Evolutionary conservation across 2,797 vertebrate genomes (phyloP), one percentile per base, ranked within the genome.

Genomic region (Perodicticus potto): DNA sequence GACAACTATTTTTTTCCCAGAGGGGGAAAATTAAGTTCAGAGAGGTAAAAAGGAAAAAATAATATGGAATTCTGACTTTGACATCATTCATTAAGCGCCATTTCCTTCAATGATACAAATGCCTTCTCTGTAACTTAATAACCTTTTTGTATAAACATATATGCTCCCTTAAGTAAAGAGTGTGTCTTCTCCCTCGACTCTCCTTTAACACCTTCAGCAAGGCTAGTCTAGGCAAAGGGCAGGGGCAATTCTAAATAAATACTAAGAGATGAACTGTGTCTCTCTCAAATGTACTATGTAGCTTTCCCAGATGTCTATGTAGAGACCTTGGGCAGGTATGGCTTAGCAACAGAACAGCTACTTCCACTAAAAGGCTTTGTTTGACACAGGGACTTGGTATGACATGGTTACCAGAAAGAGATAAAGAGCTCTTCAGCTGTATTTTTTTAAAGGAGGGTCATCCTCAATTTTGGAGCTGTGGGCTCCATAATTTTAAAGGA

Each of bases 11-110:
- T 93, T 49, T 49, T 77, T 85, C 90, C 25, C 81, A 89, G 73
- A 93, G 93, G 72, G 34, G 14, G 55, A 92, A 97, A 90, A 87
- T 92, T 94, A 91, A 78, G 67, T 91, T 94, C 77, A 96, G 43
- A 86, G 59, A 96, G 37, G 13, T 94, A 43, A 53, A 97, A 80
- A 89, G 53, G 57, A 86, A 45, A 87, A 19, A 49, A 45, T 55
- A 70, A 93, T 84, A 43, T 67, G 3, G 67, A 90, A 70, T 92
- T 91, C 74, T 93, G 72, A 95, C 69, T 94, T 96, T 93, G 37
- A 72, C 55, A 76, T 22, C 91, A 86, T 78, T 90, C 53, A 87
- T 88, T 85, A 93, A 93, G 90, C 93, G 45, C 22, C 23, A 85
- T 69, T 95, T 93, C 22, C 53, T 95, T 94, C 57, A 73, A 65